These are phyloP conservation scores for Drosophila biarmipes DNA, from an alignment of 1,140 invertebrate genomes.

Conservation along the genomic window DNA sequence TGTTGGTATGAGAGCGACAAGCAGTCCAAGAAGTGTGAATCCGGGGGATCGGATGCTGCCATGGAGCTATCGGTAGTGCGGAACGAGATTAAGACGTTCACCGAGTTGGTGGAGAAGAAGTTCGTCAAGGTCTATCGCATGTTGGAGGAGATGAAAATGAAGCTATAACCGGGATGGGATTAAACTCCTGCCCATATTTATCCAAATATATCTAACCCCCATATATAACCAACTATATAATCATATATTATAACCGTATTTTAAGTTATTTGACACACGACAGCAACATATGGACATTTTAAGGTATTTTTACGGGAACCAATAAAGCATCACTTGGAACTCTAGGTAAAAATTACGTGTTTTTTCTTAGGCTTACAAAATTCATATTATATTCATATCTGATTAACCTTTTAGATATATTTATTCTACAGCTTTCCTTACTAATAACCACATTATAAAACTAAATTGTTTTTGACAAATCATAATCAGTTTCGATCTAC, in stretches of 20 bases:
- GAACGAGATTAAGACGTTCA: constrained; percentile 78
- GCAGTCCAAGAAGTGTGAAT: constrained; percentile 71
- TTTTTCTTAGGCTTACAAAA: too few species aligned
- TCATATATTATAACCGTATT: constrained; percentile 36
- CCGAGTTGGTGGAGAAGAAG: constrained; percentile 77
- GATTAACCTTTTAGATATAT: too few species aligned
- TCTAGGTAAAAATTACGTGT: constrained; percentile 45
- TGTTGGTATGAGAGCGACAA: constrained; percentile 82
- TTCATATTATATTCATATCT: too few species aligned
- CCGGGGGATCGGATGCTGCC: constrained; percentile 61
- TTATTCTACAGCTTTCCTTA: too few species aligned
- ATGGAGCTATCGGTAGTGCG: constrained; percentile 76
- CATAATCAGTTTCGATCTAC: not conserved
- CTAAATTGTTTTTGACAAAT: not conserved
- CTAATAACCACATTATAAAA: not conserved
- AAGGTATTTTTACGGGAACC: constrained; percentile 23
- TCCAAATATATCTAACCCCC: constrained; percentile 27
- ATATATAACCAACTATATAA: constrained; percentile 40
- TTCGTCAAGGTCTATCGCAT: constrained; percentile 79
- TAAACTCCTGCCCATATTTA: constrained; percentile 7
- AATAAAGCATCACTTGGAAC: constrained; percentile 64
- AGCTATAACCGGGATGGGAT: constrained; percentile 26
- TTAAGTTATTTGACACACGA: constrained; percentile 61
- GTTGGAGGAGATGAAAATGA: constrained; percentile 78
- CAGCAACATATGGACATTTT: constrained; percentile 56